Evolutionary conservation across 2,113 vertebrate genomes (phyloP).

Genomic region (Planiliza haematocheilus): DNA sequence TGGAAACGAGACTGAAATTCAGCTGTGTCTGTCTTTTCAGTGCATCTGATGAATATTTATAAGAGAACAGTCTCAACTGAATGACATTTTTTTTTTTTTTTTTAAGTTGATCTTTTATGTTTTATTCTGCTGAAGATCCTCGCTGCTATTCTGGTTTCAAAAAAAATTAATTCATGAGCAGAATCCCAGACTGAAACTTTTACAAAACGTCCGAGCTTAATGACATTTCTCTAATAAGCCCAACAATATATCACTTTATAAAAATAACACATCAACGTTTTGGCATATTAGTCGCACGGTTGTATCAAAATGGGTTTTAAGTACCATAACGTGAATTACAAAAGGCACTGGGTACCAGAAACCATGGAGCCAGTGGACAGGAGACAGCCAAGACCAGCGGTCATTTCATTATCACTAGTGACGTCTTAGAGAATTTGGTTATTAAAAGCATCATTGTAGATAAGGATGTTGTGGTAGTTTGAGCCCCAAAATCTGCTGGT

Average conservation of each 20-base stretch:
- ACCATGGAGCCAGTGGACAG: constrained; percentile 70
- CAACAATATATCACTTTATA: constrained; percentile 62
- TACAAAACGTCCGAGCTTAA: constrained; percentile 11
- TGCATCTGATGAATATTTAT: not conserved
- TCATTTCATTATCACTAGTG: constrained; percentile 14
- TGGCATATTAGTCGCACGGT: constrained; percentile 85
- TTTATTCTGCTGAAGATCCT: not conserved
- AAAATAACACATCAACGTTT: constrained; percentile 64
- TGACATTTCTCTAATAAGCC: constrained; percentile 40
- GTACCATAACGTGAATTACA: constrained; percentile 85
- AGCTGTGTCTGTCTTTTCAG: not conserved
- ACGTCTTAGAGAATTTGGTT: constrained; percentile 25
- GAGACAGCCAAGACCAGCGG: constrained; percentile 16
- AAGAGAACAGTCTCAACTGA: not conserved
- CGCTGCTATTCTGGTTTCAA: not conserved
- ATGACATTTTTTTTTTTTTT: too few relatives aligned
- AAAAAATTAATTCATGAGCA: not conserved
- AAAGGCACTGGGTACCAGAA: constrained; percentile 93
- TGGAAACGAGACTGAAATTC: too few relatives aligned
- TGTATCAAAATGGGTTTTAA: constrained; percentile 79
- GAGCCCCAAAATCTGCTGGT: constrained; percentile 28
- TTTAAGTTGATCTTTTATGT: not conserved
- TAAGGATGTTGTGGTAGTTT: constrained; percentile 6
- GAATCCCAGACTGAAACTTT: constrained; percentile 13
- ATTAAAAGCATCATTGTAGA: constrained; percentile 2